Evolutionary conservation across 92 coral and sea anemone species (phyloP).

Genomic region (Actinernus sp.): DNA sequence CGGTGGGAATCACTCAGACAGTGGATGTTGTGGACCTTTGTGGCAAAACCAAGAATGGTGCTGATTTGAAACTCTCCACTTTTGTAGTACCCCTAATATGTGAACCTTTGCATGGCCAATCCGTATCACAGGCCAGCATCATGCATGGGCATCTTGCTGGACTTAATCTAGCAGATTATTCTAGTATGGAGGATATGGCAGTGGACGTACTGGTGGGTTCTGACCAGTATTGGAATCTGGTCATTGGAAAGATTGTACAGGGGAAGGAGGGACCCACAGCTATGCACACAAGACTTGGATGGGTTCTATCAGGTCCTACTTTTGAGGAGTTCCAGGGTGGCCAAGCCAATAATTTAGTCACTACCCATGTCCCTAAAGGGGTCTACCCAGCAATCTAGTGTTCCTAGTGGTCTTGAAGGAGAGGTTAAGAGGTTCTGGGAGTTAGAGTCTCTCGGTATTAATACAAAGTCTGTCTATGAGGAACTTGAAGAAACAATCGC

Average conservation of each 20-base stretch:
- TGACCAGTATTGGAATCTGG: conserved; percentile 31
- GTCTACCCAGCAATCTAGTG: conserved; percentile 24
- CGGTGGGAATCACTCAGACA: conserved; percentile 24
- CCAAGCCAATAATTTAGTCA: conserved; percentile 21
- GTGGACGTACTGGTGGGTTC: conserved; percentile 27
- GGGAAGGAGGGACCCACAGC: conserved; percentile 42
- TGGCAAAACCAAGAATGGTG: background rate
- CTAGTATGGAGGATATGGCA: conserved; percentile 15
- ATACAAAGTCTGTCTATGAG: conserved; percentile 31
- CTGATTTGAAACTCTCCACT: conserved; percentile 7
- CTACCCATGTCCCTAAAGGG: conserved; percentile 48
- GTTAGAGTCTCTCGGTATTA: conserved; percentile 56
- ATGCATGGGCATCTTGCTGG: background rate
- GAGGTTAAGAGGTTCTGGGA: conserved; percentile 48
- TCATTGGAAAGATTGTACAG: conserved; percentile 18
- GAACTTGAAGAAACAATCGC: conserved; percentile 35
- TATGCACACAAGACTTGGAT: conserved; percentile 42
- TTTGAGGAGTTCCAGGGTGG: background rate
- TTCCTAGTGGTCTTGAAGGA: background rate
- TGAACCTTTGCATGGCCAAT: conserved; percentile 27
- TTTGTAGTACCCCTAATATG: conserved; percentile 30
- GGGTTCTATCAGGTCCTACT: conserved; percentile 66
- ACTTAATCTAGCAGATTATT: background rate
- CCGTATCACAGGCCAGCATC: background rate
- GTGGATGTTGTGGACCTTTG: conserved; percentile 32